A percentile compares a stretch with the other conserved stretches of the same genome.
Conservation (phyloP, 2,113 vertebrate species). For the Pseudopodoces humilis region DNA sequence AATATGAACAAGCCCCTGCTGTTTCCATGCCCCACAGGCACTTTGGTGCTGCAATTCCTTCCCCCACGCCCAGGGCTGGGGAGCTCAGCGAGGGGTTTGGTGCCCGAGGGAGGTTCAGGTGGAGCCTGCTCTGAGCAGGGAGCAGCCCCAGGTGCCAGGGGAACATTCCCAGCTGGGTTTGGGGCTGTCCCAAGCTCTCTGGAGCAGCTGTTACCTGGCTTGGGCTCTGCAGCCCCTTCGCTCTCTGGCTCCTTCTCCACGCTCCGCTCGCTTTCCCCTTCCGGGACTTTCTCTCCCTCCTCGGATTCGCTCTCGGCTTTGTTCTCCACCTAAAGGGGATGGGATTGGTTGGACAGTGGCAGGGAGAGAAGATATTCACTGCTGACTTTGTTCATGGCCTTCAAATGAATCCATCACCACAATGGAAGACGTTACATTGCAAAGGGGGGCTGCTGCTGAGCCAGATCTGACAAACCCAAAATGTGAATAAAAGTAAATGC, state of each 20-base stretch:
- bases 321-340: slow-evolving; percentile 77
- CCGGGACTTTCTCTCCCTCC: slow-evolving; percentile 80
- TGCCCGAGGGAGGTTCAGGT: neutral
- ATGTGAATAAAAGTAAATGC: neutral
- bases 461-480: neutral
- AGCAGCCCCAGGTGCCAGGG: neutral
- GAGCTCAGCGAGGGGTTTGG: neutral
- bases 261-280: slow-evolving; percentile 78
- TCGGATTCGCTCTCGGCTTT: slow-evolving; percentile 81
- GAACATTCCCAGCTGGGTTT: neutral
- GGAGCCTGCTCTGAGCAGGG: neutral
- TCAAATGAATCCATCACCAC: neutral
- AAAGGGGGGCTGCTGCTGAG: neutral
- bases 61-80: neutral
- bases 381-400: neutral
- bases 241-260: slow-evolving; percentile 72
- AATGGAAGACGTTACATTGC: too few species aligned
- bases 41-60: neutral
- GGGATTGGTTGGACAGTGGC: neutral
- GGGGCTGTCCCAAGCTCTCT: neutral
- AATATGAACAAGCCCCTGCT: neutral
- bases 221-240: slow-evolving; percentile 65
- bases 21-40: rapidly evolving
- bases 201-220: slow-evolving; percentile 65
- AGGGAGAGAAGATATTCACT: neutral